These are phyloP conservation scores for Halcyon badia DNA, from an alignment of 2,797 vertebrate genomes.

Conservation along the genomic window DNA sequence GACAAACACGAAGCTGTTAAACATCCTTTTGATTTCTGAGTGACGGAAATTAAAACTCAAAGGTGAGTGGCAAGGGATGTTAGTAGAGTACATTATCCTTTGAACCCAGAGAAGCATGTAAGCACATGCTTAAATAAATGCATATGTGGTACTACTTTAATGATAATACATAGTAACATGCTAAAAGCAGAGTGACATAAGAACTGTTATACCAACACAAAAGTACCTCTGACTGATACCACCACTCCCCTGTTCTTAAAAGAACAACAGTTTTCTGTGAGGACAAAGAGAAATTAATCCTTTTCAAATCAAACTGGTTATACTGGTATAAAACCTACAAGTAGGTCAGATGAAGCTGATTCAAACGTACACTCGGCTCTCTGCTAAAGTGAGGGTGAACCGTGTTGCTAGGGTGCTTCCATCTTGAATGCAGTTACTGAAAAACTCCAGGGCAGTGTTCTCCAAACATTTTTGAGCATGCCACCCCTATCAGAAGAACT, in stretches of 20 bases:
- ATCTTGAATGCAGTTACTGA: neutral
- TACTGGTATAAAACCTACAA: neutral
- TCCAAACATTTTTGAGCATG: neutral
- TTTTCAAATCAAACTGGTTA: neutral
- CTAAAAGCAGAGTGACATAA: neutral
- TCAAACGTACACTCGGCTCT: rapidly evolving
- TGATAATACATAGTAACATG: neutral
- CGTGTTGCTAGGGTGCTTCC: neutral
- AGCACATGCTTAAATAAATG: neutral
- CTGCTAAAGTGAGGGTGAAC: neutral
- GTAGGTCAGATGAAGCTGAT: neutral
- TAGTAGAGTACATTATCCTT: neutral
- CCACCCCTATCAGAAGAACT: neutral
- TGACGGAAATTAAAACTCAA: neutral
- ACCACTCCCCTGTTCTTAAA: neutral
- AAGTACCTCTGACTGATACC: neutral
- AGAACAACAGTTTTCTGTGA: neutral
- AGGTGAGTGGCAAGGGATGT: neutral
- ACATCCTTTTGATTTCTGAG: neutral
- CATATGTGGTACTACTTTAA: neutral
- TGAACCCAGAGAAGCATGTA: neutral
- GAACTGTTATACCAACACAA: neutral
- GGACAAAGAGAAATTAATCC: neutral
- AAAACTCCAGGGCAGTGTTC: neutral
- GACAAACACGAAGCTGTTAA: neutral